Conservation (phyloP, 1,140 invertebrate genomes). For the Camponotus vicinus region DNA sequence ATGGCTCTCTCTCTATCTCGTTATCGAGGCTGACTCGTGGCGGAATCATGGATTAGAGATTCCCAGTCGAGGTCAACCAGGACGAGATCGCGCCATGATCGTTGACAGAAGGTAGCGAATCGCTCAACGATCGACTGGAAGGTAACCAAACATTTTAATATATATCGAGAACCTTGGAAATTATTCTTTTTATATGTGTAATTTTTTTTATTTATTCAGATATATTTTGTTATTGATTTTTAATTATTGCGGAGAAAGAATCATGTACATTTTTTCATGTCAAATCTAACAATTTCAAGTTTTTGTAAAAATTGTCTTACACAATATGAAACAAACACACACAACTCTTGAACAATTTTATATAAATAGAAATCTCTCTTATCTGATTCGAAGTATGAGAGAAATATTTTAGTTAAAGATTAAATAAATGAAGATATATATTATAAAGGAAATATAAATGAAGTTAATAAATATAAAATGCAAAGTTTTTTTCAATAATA, state of each 20-base stretch:
- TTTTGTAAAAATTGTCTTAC: not conserved
- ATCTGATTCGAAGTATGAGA: not conserved
- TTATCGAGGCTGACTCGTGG: conserved; percentile 67
- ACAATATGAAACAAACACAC: not conserved
- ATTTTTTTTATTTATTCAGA: not conserved
- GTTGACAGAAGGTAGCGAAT: conserved; percentile 24
- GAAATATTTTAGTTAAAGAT: not conserved
- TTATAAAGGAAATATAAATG: conserved; percentile 10
- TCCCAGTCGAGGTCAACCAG: conserved; percentile 77
- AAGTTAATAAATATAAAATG: not conserved
- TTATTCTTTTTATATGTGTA: not conserved
- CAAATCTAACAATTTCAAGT: too few species aligned
- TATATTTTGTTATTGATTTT: not conserved
- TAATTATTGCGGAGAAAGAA: not conserved
- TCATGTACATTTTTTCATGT: not conserved
- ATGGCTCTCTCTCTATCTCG: not conserved
- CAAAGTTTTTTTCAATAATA: not conserved
- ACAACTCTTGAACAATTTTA: not conserved
- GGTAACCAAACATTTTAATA: not conserved
- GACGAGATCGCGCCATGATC: conserved; percentile 58
- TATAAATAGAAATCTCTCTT: not conserved
- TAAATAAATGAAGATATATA: not conserved
- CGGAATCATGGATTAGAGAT: conserved; percentile 86
- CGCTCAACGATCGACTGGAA: conserved; percentile 48
- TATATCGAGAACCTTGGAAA: not conserved